These are phyloP conservation scores for Dolichoris vasculosae DNA, from an alignment of 1,140 invertebrate species.

Conservation along the genomic window DNA sequence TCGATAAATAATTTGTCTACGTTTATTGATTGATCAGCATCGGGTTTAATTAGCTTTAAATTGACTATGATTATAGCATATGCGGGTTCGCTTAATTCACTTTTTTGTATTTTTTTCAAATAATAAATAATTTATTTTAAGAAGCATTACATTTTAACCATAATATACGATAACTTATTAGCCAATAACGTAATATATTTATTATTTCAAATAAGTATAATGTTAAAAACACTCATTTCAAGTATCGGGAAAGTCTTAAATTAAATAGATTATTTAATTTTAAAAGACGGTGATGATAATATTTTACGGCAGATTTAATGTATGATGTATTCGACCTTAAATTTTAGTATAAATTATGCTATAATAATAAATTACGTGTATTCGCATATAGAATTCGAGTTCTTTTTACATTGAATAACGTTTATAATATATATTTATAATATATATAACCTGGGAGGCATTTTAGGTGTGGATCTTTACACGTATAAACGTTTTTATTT, in stretches of 20 bases:
- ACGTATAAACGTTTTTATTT: slow-evolving; percentile 62
- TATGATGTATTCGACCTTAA: slow-evolving; percentile 34
- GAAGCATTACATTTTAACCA: not conserved
- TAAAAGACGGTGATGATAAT: slow-evolving; percentile 4
- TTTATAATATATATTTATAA: slow-evolving; percentile 55
- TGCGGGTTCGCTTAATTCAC: not conserved
- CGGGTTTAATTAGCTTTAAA: not conserved
- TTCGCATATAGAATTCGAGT: slow-evolving; percentile 20
- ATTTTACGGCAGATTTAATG: slow-evolving; percentile 43
- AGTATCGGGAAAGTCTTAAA: not conserved
- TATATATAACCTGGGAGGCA: slow-evolving; percentile 59
- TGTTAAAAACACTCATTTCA: too few species aligned
- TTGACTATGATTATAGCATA: not conserved
- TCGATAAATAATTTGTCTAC: not conserved
- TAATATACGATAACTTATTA: not conserved
- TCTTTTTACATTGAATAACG: slow-evolving; percentile 52
- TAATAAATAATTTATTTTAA: not conserved
- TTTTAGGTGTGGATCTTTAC: slow-evolving; percentile 65
- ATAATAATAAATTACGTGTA: slow-evolving; percentile 25
- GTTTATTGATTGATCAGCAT: too few species aligned
- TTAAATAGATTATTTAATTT: slow-evolving; percentile 9
- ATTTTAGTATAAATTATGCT: slow-evolving; percentile 41
- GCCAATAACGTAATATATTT: too few species aligned
- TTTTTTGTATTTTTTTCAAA: not conserved
- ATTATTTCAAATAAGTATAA: too few species aligned